phyloP scores from a whole-genome alignment of 1,140 invertebrate species.

The Drosophila bocqueti region DNA sequence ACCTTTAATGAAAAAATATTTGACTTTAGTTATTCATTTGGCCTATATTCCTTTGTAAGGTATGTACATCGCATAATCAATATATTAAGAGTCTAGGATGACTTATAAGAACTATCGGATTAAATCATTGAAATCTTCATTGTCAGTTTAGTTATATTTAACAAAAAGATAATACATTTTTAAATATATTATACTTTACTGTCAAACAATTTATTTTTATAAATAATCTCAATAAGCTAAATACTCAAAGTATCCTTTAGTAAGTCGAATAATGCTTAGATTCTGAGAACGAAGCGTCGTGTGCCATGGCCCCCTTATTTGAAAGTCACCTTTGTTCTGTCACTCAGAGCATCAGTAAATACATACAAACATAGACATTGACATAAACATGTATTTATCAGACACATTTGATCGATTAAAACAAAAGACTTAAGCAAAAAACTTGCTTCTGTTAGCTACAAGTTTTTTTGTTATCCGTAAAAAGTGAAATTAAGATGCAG shows the following conservation, averaged over 20 bases:
- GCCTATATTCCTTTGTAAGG: background rate
- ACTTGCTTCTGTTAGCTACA: slow-evolving; percentile 38
- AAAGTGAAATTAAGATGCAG: slow-evolving; percentile 65
- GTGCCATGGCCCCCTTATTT: slow-evolving; percentile 26
- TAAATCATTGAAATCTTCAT: background rate
- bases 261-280: slow-evolving; percentile 8
- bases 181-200: background rate
- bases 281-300: slow-evolving; percentile 15
- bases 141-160: background rate
- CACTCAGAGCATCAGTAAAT: slow-evolving; percentile 28
- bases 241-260: slow-evolving; percentile 20
- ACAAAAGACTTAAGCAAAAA: slow-evolving; percentile 63
- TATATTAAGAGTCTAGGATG: background rate
- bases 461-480: slow-evolving; percentile 25
- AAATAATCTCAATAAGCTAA: background rate
- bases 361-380: slow-evolving; percentile 9
- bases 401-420: slow-evolving; percentile 54
- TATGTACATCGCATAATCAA: background rate
- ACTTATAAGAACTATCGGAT: too few species aligned
- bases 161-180: background rate
- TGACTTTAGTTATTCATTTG: background rate
- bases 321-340: slow-evolving; percentile 50
- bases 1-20: too few species aligned
- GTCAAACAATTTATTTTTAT: background rate
- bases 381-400: slow-evolving; percentile 37